Base-by-base conservation (phyloP, 2,888 invertebrate genomes). In the Drosophila falleni region DNA sequence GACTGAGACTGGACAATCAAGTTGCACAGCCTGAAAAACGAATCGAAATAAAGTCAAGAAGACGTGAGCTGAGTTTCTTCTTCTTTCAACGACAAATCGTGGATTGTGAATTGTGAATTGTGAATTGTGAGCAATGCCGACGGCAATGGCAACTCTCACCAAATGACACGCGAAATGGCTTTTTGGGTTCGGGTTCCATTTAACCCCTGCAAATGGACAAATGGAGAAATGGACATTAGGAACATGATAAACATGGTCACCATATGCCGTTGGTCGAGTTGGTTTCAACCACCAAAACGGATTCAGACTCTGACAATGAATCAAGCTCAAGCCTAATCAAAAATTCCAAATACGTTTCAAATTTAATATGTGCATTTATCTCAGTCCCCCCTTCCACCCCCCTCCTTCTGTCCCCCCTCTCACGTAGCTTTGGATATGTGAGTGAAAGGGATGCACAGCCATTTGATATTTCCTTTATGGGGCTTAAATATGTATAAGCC, bases 331-430 rank as follows among this genome's bases (percentile, higher is more conserved):
- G 29, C 59, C 87, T 90, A 79, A 90, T 91, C 91, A 89, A 89
- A 89, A 87, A 90, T 90, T 89, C 91, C 68, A 78, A 81, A 86
- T 89, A 81, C 90, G 89, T 91, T 89, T 88, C 89, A 89, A 90
- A 89, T 89, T 89, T 90, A 90, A 89, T 89, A 83, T 90, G 79
- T 80, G 78, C 77, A 79, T 88, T 80, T 86, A 86, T 74, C 83
- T 74, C 70, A 41, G 37, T 15, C 47, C 8, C 33, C 13, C 33
- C n/a, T 11, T 9, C 8, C 23, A 8, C 19, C n/a, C 8, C 5
- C 4, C 26, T 2, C 26, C 2, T 23, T 23, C 10, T n/a, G 29
- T 3, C 2, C 16, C 3, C 41, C 9, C 44, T 37, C 39, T 15
- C 29, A 5, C 15, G 51, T 41, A 33, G 29, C 35, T 29, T n/a